These are phyloP conservation scores for Linnaemya tessellans DNA, from an alignment of 2,888 invertebrate species.

Conservation along the genomic window DNA sequence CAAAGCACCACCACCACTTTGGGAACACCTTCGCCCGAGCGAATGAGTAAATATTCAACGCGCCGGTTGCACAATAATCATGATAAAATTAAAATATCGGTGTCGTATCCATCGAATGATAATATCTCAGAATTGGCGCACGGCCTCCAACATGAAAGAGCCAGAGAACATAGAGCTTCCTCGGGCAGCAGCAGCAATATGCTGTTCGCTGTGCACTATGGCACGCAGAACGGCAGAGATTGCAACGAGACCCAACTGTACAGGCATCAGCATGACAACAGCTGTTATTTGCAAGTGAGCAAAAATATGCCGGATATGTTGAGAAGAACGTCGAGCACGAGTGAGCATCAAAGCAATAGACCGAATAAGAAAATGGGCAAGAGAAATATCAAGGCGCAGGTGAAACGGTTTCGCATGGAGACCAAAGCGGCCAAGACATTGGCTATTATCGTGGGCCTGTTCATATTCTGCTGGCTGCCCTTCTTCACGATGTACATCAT, in stretches of 20 bases:
- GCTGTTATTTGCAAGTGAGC: slow-evolving; percentile 86
- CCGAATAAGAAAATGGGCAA: slow-evolving; percentile 90
- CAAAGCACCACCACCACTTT: slow-evolving; percentile 88
- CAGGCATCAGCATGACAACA: slow-evolving; percentile 81
- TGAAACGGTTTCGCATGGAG: slow-evolving; percentile 96
- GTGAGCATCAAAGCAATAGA: slow-evolving; percentile 78
- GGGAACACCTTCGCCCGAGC: slow-evolving; percentile 87
- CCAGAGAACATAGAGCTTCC: slow-evolving; percentile 84
- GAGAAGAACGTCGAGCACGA: slow-evolving; percentile 78
- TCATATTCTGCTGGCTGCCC: slow-evolving; percentile 98
- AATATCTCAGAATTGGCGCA: slow-evolving; percentile 84
- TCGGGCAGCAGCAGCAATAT: slow-evolving; percentile 75
- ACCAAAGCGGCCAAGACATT: slow-evolving; percentile 98
- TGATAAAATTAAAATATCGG: slow-evolving; percentile 93
- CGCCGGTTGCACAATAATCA: slow-evolving; percentile 84
- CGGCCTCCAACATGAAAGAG: slow-evolving; percentile 69
- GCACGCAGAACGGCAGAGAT: slow-evolving; percentile 87
- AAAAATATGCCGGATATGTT: slow-evolving; percentile 82
- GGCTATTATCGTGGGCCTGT: slow-evolving; percentile 98
- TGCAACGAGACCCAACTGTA: slow-evolving; percentile 85
- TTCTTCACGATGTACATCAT: slow-evolving; percentile 98
- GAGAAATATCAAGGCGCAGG: slow-evolving; percentile 94
- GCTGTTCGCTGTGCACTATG: slow-evolving; percentile 87
- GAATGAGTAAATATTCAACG: slow-evolving; percentile 86
- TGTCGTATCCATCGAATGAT: slow-evolving; percentile 92